Percentiles rank a stretch among this genome's conserved stretches.
Conservation (phyloP, 2,888 invertebrate genomes). For the Meta bourneti region DNA sequence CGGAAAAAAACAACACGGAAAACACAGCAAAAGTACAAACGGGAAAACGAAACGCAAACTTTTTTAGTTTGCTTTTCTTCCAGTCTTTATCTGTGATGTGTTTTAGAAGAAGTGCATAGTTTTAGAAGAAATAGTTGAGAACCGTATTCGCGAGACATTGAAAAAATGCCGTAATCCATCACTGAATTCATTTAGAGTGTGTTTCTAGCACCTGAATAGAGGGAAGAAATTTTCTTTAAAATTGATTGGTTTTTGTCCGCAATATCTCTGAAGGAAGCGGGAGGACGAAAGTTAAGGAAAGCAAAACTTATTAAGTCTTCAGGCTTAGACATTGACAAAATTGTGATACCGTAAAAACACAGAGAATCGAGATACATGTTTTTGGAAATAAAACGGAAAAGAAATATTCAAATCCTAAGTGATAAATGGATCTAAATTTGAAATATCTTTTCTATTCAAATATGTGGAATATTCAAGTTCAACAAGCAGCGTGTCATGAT, state of each 20-base stretch:
- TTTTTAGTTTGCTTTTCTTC: neutral
- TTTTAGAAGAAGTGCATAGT: neutral
- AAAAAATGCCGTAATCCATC: slow-evolving; percentile 51
- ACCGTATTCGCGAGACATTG: neutral
- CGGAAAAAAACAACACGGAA: slow-evolving; percentile 14
- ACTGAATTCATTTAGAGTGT: slow-evolving; percentile 27
- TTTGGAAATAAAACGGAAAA: too few species aligned
- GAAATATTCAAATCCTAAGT: too few species aligned
- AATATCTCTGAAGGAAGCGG: neutral
- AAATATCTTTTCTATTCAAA: too few species aligned
- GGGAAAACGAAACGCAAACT: slow-evolving; percentile 31
- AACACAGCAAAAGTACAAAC: slow-evolving; percentile 25
- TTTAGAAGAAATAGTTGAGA: neutral
- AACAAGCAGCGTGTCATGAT: too few species aligned
- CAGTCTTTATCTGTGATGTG: neutral
- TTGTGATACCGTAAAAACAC: too few species aligned
- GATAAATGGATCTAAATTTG: too few species aligned
- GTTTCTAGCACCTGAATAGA: slow-evolving; percentile 47
- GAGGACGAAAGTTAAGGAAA: neutral
- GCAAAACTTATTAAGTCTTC: too few species aligned
- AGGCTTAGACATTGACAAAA: too few species aligned
- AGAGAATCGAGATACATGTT: too few species aligned
- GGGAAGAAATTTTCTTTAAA: slow-evolving; percentile 8
- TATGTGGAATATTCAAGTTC: too few species aligned
- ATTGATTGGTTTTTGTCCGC: slow-evolving; percentile 20